These are phyloP conservation scores for Podocnemis expansa DNA, from an alignment of 2,113 vertebrate species.

Conservation along the genomic window DNA sequence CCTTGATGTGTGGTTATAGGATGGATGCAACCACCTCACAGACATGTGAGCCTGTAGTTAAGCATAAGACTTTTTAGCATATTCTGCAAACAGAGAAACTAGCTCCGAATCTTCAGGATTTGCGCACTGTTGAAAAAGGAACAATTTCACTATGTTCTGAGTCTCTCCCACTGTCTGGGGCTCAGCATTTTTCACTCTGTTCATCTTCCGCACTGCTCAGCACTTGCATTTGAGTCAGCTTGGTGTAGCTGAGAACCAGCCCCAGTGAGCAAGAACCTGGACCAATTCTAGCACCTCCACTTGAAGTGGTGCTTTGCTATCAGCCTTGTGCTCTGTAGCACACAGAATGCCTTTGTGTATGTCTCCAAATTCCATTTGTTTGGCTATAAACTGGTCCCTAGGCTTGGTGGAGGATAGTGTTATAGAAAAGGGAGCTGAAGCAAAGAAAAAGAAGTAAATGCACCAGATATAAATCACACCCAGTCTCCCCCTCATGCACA, in stretches of 20 bases:
- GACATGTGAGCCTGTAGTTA: not conserved
- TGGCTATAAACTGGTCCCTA: not conserved
- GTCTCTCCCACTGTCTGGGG: not conserved
- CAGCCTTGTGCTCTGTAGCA: not conserved
- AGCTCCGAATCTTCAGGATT: not conserved
- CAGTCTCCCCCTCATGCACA: not conserved
- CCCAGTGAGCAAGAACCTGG: not conserved
- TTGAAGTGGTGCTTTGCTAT: not conserved
- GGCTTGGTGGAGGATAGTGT: not conserved
- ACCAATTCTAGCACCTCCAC: not conserved
- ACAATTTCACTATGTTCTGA: not conserved
- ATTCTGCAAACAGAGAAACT: not conserved
- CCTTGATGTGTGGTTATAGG: not conserved
- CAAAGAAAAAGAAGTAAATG: not conserved
- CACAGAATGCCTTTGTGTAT: not conserved
- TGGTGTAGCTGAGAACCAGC: not conserved
- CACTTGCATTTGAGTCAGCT: not conserved
- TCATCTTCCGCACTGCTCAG: not conserved
- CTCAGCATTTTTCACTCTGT: not conserved
- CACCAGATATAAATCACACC: not conserved
- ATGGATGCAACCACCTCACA: not conserved
- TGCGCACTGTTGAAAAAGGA: not conserved
- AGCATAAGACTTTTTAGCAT: not conserved
- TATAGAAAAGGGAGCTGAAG: not conserved
- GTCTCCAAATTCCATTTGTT: not conserved